Conservation (phyloP, 1,140 invertebrate species). For the Brachionus calyciflorus region DNA sequence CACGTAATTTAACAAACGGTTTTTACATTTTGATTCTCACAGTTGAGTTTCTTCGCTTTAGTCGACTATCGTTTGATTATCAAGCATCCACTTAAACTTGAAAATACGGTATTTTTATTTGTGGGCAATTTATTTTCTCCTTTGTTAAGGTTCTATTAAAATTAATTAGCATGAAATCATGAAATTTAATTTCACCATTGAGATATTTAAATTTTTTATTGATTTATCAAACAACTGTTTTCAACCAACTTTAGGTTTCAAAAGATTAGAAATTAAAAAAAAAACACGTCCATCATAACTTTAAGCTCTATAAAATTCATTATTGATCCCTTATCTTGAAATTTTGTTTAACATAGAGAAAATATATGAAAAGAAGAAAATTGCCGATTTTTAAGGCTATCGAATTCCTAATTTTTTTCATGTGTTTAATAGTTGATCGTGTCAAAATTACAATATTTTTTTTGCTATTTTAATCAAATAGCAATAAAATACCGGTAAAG, state of each 20-base stretch:
- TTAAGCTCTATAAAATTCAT: not conserved
- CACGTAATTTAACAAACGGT: not conserved
- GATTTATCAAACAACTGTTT: slow-evolving; percentile 18
- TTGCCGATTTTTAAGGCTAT: not conserved
- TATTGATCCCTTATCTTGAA: slow-evolving; percentile 9
- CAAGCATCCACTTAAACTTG: too few species aligned
- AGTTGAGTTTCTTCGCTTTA: not conserved
- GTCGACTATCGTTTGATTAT: too few species aligned
- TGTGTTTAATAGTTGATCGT: not conserved
- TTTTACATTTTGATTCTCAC: slow-evolving; percentile 9
- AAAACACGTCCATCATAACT: not conserved
- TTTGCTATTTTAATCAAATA: not conserved
- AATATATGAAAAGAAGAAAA: too few species aligned
- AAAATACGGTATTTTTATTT: too few species aligned
- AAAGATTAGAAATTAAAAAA: not conserved
- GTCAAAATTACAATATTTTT: slow-evolving; percentile 8
- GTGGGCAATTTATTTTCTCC: not conserved
- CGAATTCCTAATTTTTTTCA: not conserved
- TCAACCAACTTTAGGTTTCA: too few species aligned
- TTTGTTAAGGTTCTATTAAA: not conserved
- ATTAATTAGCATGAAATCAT: slow-evolving; percentile 15
- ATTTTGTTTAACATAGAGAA: too few species aligned
- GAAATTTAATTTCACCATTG: not conserved
- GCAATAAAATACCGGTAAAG: slow-evolving; percentile 19
- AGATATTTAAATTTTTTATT: not conserved